These are phyloP conservation scores for Eptesicus fuscus DNA, from an alignment of 2,113 vertebrate species.

Conservation along the genomic window DNA sequence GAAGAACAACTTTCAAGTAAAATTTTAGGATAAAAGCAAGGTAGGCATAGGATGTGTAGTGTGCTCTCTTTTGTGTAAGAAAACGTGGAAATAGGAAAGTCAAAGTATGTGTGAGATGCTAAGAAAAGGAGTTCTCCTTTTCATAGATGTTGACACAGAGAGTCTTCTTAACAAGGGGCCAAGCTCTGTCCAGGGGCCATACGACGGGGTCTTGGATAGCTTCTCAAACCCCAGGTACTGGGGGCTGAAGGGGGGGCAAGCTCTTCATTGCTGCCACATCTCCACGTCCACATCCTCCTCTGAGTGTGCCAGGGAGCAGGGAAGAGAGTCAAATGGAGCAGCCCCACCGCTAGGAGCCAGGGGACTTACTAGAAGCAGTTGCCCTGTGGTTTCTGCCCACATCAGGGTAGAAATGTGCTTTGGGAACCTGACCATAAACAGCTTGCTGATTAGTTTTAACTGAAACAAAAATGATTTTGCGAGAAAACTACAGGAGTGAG, in stretches of 20 bases:
- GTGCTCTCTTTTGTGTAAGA: neutral
- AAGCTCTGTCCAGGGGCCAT: neutral
- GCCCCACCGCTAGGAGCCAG: neutral
- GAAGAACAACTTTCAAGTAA: neutral
- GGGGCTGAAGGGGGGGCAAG: too few species aligned
- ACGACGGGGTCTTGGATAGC: too few species aligned
- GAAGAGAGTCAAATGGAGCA: neutral
- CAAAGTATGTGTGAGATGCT: neutral
- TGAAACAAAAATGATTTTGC: neutral
- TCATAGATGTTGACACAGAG: neutral
- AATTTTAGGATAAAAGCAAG: neutral
- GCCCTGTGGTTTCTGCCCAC: neutral
- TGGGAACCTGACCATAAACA: neutral
- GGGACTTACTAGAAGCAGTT: neutral
- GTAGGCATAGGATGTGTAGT: neutral
- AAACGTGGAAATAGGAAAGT: neutral
- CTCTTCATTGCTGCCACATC: neutral
- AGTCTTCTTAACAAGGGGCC: neutral
- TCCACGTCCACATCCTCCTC: neutral
- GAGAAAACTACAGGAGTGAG: neutral
- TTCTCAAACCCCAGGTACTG: neutral
- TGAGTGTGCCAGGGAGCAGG: too few species aligned
- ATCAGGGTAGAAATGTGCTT: neutral
- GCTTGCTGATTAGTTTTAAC: neutral
- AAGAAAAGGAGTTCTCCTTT: neutral